These are phyloP conservation scores for western clawed frog (Xenopus tropicalis) DNA, from an alignment of 2,113 vertebrate genomes.

Conservation along the genomic window DNA sequence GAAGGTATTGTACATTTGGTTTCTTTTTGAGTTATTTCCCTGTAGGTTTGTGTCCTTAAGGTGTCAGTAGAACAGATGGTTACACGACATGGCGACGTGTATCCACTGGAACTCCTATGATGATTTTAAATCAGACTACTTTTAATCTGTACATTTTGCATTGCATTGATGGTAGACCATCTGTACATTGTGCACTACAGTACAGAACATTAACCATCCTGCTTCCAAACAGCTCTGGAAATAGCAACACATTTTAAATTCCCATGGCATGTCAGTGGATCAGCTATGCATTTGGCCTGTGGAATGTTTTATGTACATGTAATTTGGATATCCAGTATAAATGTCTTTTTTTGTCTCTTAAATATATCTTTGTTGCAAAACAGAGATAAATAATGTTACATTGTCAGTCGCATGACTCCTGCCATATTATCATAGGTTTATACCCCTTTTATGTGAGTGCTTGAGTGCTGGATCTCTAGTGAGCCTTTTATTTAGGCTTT, in stretches of 20 bases:
- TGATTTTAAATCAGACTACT: slow-evolving; percentile 6
- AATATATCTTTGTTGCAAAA: too few relatives aligned
- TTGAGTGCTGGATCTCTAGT: too few relatives aligned
- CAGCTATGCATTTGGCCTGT: too few relatives aligned
- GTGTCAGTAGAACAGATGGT: slow-evolving; percentile 36
- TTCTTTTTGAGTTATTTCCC: slow-evolving; percentile 11
- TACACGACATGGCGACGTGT: slow-evolving; percentile 17
- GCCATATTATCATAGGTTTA: too few relatives aligned
- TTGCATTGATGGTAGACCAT: slow-evolving; percentile 13
- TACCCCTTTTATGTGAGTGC: too few relatives aligned
- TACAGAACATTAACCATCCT: background rate
- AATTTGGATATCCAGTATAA: too few relatives aligned
- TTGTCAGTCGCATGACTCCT: too few relatives aligned
- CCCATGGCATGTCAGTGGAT: too few relatives aligned
- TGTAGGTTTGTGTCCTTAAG: slow-evolving; percentile 31
- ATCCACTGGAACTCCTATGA: slow-evolving; percentile 35
- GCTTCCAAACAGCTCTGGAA: background rate
- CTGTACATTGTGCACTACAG: slow-evolving; percentile 8
- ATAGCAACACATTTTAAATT: background rate
- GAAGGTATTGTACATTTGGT: slow-evolving; percentile 13
- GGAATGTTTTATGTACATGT: too few relatives aligned
- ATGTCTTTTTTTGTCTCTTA: too few relatives aligned
- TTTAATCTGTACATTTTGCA: slow-evolving; percentile 42
- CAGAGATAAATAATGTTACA: too few relatives aligned
- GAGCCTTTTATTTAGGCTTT: too few relatives aligned